phyloP scores from a whole-genome alignment of 2,113 vertebrate genomes.

The Microcebus griseorufus region DNA sequence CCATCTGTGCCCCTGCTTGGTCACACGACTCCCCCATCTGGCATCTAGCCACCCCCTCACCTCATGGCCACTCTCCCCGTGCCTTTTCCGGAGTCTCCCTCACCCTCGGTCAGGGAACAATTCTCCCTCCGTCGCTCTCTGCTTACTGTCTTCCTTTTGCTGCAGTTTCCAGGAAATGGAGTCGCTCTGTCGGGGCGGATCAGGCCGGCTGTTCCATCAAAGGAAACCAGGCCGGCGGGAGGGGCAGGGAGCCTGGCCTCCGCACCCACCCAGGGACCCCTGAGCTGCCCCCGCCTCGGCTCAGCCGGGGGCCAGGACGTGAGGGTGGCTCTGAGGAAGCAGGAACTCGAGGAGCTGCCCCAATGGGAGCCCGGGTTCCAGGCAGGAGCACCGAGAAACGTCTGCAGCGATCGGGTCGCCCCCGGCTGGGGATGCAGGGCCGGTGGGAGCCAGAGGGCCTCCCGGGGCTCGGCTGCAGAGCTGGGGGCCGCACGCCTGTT shows the following conservation, averaged over 20 bases:
- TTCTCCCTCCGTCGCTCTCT: rapidly evolving
- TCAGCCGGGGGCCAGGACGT: background rate
- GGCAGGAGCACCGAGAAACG: too few relatives aligned
- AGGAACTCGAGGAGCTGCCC: rapidly evolving
- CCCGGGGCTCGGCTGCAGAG: rapidly evolving
- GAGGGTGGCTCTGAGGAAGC: background rate
- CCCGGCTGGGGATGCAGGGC: background rate
- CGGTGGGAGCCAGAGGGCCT: background rate
- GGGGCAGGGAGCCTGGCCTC: background rate
- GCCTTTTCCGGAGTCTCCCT: too few relatives aligned
- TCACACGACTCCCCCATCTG: rapidly evolving
- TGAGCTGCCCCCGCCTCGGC: rapidly evolving
- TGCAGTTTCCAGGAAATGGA: background rate
- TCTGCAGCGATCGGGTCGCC: rapidly evolving
- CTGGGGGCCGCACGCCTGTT: rapidly evolving
- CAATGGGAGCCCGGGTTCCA: rapidly evolving
- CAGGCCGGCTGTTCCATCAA: background rate
- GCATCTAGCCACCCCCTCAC: rapidly evolving
- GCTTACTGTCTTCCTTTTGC: rapidly evolving
- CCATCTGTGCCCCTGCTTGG: rapidly evolving
- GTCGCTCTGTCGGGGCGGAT: rapidly evolving
- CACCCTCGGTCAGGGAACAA: rapidly evolving
- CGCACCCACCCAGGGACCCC: rapidly evolving
- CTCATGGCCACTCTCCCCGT: rapidly evolving
- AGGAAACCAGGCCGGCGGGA: rapidly evolving